Percentiles rank a stretch among this genome's conserved stretches.
Evolutionary conservation across 2,797 vertebrate genomes (phyloP).

Genomic region (Pangasius sanitwongsei): DNA sequence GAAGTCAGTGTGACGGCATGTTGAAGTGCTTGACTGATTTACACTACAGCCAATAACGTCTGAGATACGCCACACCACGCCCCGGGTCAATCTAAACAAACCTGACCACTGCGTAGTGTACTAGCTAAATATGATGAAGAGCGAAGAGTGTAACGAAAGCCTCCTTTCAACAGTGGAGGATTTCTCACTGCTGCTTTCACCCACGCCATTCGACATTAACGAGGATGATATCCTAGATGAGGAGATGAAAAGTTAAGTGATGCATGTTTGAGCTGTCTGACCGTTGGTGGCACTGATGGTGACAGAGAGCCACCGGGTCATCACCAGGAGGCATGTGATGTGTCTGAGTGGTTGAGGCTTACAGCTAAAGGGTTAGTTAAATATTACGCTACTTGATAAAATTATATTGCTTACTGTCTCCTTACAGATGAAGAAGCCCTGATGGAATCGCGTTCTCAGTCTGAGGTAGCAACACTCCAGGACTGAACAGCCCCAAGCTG

Average conservation of each 20-base stretch:
- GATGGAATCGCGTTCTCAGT: neutral
- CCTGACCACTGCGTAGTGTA: neutral
- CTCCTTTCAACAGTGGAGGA: neutral
- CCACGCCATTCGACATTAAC: neutral
- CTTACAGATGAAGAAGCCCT: neutral
- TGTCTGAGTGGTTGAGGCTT: neutral
- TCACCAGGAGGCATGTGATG: neutral
- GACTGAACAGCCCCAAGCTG: neutral
- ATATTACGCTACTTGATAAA: no score
- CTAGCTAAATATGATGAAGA: neutral
- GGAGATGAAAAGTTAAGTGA: neutral
- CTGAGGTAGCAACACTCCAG: neutral
- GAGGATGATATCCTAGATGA: neutral
- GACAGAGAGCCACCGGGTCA: neutral
- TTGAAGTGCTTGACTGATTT: neutral
- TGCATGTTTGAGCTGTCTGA: neutral
- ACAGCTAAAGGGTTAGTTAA: neutral
- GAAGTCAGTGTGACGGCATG: neutral
- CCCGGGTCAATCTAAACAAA: no score
- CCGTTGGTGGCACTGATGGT: no score
- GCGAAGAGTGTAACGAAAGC: neutral
- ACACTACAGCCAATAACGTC: neutral
- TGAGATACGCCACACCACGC: neutral
- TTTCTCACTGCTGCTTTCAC: neutral
- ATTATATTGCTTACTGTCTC: neutral